Evolutionary conservation across 30 jellyfish, hydroid and myxozoan species (phyloP), one percentile per base, ranked within the genome.

Genomic region (Cassiopea xamachana): DNA sequence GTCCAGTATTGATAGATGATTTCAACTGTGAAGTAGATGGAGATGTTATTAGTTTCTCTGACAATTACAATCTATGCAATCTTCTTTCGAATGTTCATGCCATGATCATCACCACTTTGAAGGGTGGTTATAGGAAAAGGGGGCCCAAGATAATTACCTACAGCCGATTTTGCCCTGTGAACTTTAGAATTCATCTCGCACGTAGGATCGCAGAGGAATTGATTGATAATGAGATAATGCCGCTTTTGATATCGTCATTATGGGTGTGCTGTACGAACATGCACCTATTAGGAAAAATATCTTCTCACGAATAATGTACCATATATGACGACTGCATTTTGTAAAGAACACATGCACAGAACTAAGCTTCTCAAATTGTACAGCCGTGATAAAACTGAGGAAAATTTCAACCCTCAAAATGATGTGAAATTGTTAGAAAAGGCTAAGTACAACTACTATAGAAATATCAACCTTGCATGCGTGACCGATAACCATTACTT

Each of bases 241-340:
- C 7, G 90, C 48, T 62, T 82, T 82, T 82, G 50, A 82, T 62
- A 82, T 82, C 44, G 82, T 80, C 50, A 15, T 83, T 45, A 83
- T 74, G 86, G 86, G 86, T 55, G 86, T 84, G 86, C 86, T 84
- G 86, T 47, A 72, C 55, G 79, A 73, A 84, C 86, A 69, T 10
- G 86, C 62, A 9, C 92, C 92, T 71, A 84, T 47, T 72, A 84
- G 71, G 92, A 71, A 84, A 82, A 71, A 74, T 72, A 74, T 59
- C 69, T 84, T 50, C 86, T 69, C 55, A 86, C 92, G n/a, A 84
- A 84, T 60, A 58, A 84, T 71, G 92, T 76, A 78, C 85, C 92
- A 17, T 84, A 69, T 76, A 27, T 84, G 86, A 50, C 92, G 79
- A 84, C 69, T 69, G 92, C 85, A 2, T 50, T 84, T 62, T 86